Percentiles rank a stretch among this genome's conserved stretches.
Evolutionary conservation across 2,888 invertebrate species (phyloP).

Genomic region (Callyntrura guangdongensis): DNA sequence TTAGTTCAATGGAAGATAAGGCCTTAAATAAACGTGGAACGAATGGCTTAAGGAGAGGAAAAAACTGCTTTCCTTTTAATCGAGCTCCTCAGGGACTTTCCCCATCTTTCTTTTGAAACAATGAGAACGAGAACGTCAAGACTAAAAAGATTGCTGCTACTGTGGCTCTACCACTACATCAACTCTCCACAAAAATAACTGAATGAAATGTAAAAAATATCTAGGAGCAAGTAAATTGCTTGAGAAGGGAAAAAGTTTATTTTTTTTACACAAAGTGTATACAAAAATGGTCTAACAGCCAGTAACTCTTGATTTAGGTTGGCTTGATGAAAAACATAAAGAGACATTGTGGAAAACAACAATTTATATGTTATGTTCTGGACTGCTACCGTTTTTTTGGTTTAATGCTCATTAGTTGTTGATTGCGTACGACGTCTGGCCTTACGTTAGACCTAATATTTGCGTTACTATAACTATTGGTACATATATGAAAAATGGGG

Average conservation of each 20-base stretch:
- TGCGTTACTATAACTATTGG: too few relatives aligned
- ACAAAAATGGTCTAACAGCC: too few relatives aligned
- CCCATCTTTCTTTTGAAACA: constrained; percentile 75
- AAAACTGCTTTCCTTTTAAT: constrained; percentile 72
- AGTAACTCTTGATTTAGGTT: background rate
- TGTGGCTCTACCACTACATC: constrained; percentile 64
- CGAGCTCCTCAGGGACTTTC: constrained; percentile 77
- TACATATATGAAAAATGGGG: too few relatives aligned
- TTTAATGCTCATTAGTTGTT: background rate
- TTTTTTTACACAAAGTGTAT: too few relatives aligned
- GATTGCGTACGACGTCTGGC: background rate
- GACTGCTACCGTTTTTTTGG: background rate
- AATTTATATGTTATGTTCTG: background rate
- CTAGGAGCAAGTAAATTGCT: constrained; percentile 18
- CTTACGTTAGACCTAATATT: too few relatives aligned
- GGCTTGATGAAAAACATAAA: background rate
- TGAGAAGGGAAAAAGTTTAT: background rate
- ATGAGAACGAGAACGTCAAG: constrained; percentile 68
- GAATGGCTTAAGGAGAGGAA: constrained; percentile 70
- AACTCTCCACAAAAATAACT: constrained; percentile 59
- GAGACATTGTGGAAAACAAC: background rate
- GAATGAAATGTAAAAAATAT: constrained; percentile 32
- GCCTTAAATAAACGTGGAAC: constrained; percentile 73
- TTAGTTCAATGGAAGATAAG: constrained; percentile 75
- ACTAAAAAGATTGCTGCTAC: constrained; percentile 70